Conservation (phyloP, 2,113 vertebrate species). For the Eublepharis macularius region DNA sequence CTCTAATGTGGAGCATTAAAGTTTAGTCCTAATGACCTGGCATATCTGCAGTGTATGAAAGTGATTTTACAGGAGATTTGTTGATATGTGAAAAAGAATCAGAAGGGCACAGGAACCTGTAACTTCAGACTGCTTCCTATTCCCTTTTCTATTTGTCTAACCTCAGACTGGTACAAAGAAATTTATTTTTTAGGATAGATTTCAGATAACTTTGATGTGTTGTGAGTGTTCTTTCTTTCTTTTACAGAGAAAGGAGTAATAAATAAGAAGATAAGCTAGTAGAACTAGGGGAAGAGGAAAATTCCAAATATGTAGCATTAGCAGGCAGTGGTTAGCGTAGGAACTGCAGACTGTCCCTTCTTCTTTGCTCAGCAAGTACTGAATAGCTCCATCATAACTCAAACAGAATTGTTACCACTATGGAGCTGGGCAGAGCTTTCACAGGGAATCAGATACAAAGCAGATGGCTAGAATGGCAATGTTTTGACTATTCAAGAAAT, state of each 20-base stretch:
- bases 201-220: conserved; percentile 3
- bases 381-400: neutral
- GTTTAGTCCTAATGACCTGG: conserved; percentile 45
- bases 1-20: conserved; percentile 42
- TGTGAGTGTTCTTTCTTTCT: neutral
- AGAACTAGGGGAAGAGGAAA: neutral
- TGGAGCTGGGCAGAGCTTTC: neutral
- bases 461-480: neutral
- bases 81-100: conserved; percentile 43
- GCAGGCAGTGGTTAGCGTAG: neutral
- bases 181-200: conserved; percentile 2
- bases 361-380: neutral
- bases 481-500: neutral
- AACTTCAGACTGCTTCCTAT: conserved; percentile 19
- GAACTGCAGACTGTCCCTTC: neutral
- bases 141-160: conserved; percentile 23
- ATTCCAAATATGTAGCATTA: neutral
- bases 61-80: neutral
- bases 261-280: neutral
- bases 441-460: neutral
- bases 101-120: neutral
- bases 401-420: neutral
- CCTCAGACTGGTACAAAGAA: conserved; percentile 1
- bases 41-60: conserved; percentile 21
- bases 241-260: conserved; percentile 31